Conservation (phyloP, 1,140 invertebrate species). For the Lasaia peninsularis region DNA sequence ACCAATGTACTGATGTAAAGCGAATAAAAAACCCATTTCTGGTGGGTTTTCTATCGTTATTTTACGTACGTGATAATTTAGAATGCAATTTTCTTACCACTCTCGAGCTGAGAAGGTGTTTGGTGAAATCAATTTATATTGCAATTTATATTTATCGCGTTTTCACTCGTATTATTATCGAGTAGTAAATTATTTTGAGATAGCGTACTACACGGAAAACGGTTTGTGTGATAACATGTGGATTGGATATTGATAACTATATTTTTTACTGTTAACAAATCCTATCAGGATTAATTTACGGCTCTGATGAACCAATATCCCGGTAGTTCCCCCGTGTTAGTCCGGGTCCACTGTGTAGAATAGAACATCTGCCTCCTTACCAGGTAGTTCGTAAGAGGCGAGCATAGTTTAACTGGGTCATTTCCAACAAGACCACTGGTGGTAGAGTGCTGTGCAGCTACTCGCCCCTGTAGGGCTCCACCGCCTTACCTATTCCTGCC, state of each 20-base stretch:
- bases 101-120: constrained; percentile 2
- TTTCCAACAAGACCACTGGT: too few species aligned
- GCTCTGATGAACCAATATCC: too few species aligned
- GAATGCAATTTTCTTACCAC: constrained; percentile 2
- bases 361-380: too few species aligned
- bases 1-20: constrained; percentile 4
- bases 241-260: background rate
- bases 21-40: constrained; percentile 8
- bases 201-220: background rate
- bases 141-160: background rate
- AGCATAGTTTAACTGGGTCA: too few species aligned
- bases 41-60: background rate
- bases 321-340: too few species aligned
- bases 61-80: constrained; percentile 5
- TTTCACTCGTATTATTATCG: background rate
- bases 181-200: background rate
- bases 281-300: too few species aligned
- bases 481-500: too few species aligned
- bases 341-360: too few species aligned
- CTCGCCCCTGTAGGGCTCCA: too few species aligned
- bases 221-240: background rate
- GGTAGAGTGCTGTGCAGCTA: too few species aligned
- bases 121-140: background rate
- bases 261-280: too few species aligned
- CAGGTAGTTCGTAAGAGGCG: too few species aligned